Evolutionary conservation across 2,888 invertebrate species (phyloP).

Genomic region (Trimorus sp.): DNA sequence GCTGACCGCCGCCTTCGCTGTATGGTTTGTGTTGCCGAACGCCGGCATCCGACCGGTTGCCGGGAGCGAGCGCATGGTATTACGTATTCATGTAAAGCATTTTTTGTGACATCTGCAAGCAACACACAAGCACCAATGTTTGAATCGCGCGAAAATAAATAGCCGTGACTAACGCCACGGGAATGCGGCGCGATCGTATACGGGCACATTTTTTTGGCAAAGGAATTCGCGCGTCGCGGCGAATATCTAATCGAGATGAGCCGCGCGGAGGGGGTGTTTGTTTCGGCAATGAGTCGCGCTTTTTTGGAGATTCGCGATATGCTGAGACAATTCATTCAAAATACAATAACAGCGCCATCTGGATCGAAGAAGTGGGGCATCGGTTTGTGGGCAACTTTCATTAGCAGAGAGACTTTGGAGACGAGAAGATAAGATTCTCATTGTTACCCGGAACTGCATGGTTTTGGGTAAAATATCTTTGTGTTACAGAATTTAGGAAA

Average conservation of each 20-base stretch:
- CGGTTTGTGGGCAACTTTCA: no score
- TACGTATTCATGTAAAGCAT: constrained; percentile 74
- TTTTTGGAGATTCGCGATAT: no score
- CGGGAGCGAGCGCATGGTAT: constrained; percentile 85
- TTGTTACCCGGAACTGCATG: no score
- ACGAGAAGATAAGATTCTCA: no score
- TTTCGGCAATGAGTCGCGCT: not conserved
- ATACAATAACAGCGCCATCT: not conserved
- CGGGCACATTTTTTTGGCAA: constrained; percentile 32
- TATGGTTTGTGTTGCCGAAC: constrained; percentile 84
- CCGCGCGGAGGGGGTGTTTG: not conserved
- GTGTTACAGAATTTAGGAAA: no score
- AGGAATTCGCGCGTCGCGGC: constrained; percentile 10
- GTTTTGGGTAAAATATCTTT: no score
- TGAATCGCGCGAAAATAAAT: constrained; percentile 62
- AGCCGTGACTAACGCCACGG: constrained; percentile 54
- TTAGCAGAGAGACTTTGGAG: no score
- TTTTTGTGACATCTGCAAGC: constrained; percentile 81
- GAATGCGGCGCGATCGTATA: constrained; percentile 54
- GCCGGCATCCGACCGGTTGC: constrained; percentile 85
- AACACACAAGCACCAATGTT: constrained; percentile 46
- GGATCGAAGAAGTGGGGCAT: no score
- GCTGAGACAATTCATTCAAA: no score
- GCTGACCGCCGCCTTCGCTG: constrained; percentile 84
- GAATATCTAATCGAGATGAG: constrained; percentile 1